Evolutionary conservation across 2,113 vertebrate genomes (phyloP).

Genomic region (Gambusia holbrooki): DNA sequence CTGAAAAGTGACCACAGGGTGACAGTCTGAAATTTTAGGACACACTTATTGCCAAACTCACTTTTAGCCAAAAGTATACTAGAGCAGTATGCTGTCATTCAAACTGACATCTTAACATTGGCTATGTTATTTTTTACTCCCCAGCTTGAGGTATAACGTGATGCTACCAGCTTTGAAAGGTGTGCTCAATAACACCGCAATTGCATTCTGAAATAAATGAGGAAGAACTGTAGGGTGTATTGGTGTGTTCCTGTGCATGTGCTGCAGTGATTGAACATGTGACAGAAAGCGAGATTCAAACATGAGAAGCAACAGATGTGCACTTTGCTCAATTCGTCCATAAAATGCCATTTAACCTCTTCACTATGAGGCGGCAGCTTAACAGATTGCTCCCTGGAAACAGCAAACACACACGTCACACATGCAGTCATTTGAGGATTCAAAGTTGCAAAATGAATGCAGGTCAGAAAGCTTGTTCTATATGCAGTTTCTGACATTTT

Average conservation of each 20-base stretch:
- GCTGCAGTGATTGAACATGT: constrained; percentile 21
- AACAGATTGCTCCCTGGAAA: constrained; percentile 67
- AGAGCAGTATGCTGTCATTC: constrained; percentile 18
- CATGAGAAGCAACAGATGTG: constrained; percentile 49
- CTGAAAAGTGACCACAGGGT: constrained; percentile 28
- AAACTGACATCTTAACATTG: constrained; percentile 18
- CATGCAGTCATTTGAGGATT: constrained; percentile 31
- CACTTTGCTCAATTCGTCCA: constrained; percentile 36
- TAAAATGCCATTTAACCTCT: constrained; percentile 69
- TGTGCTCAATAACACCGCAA: neutral
- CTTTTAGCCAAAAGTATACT: neutral
- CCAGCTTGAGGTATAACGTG: neutral
- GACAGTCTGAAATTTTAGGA: constrained; percentile 18
- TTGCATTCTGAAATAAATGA: neutral
- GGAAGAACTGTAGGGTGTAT: neutral
- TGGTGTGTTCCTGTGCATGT: constrained; percentile 18
- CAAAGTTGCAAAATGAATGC: constrained; percentile 2
- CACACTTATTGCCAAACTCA: constrained; percentile 13
- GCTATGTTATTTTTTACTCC: constrained; percentile 35
- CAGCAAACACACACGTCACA: constrained; percentile 60
- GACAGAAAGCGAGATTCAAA: constrained; percentile 30
- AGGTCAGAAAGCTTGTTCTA: constrained; percentile 25
- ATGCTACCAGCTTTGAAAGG: neutral
- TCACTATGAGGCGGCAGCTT: constrained; percentile 55
- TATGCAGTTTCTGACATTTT: constrained; percentile 8